Evolutionary conservation across 2,797 vertebrate species (phyloP).

Genomic region (Mycteria americana): DNA sequence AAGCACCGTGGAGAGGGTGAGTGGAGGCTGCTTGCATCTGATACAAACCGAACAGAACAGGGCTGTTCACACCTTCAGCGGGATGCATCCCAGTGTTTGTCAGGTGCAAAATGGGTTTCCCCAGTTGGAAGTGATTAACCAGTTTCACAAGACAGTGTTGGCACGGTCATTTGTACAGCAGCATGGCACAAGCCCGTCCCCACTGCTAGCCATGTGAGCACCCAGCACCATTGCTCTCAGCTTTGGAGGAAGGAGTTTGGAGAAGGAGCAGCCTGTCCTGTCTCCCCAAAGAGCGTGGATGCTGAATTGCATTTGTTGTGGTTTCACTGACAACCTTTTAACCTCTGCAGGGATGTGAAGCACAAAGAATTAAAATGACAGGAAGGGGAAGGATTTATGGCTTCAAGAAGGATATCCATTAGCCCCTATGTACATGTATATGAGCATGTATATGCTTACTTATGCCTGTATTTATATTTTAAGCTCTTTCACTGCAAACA

Average conservation of each 20-base stretch:
- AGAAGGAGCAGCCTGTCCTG: neutral
- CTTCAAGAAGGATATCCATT: neutral
- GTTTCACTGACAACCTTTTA: neutral
- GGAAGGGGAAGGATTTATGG: neutral
- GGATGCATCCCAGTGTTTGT: neutral
- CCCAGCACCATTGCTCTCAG: neutral
- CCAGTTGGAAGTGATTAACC: neutral
- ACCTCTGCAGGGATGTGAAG: neutral
- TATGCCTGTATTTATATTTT: neutral
- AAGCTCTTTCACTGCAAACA: neutral
- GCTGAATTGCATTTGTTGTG: neutral
- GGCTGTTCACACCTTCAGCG: neutral
- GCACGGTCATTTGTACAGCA: neutral
- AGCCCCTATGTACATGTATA: neutral
- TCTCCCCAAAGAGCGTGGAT: fast-evolving
- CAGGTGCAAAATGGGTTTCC: neutral
- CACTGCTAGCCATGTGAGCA: neutral
- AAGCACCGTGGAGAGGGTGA: neutral
- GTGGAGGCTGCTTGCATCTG: neutral
- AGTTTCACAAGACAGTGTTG: neutral
- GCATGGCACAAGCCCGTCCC: neutral
- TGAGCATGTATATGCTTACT: neutral
- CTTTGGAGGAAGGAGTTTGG: neutral
- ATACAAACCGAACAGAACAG: neutral
- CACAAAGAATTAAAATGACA: neutral